Conservation (phyloP, 2,797 vertebrate genomes). For the Fistularia commersonii region DNA sequence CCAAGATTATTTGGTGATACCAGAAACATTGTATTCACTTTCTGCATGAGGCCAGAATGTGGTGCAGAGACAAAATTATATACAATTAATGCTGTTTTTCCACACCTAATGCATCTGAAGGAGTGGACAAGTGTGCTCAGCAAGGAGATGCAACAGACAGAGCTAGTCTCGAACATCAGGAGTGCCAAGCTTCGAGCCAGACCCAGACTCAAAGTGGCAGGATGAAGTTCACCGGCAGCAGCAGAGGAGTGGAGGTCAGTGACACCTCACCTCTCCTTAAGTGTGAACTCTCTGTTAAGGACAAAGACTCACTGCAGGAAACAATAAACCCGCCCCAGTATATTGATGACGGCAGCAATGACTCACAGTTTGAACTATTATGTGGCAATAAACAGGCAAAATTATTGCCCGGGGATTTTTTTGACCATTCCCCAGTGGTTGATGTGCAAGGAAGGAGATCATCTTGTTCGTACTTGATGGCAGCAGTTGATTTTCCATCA, state of each 20-base stretch:
- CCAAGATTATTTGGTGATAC: too few relatives aligned
- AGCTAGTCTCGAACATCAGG: constrained; percentile 27
- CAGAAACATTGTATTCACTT: too few relatives aligned
- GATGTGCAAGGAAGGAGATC: constrained; percentile 24
- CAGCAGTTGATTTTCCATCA: constrained; percentile 41
- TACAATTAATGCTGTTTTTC: neutral
- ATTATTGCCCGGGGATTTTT: constrained; percentile 51
- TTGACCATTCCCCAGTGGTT: constrained; percentile 20
- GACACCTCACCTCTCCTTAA: constrained; percentile 76
- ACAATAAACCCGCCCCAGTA: constrained; percentile 21
- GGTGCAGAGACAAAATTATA: neutral
- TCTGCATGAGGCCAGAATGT: too few relatives aligned
- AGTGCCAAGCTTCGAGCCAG: constrained; percentile 14
- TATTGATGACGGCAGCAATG: constrained; percentile 13
- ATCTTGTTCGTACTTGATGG: constrained; percentile 55
- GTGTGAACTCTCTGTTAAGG: constrained; percentile 53
- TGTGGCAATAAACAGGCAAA: constrained; percentile 41
- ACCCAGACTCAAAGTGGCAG: constrained; percentile 31
- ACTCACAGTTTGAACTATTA: constrained; percentile 50
- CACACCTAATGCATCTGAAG: constrained; percentile 31
- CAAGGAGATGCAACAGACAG: constrained; percentile 20
- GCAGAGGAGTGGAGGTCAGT: constrained; percentile 79
- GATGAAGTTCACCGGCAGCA: constrained; percentile 33
- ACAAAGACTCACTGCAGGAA: constrained; percentile 36
- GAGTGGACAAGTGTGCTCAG: constrained; percentile 43